phyloP scores from a whole-genome alignment of 2,888 invertebrate genomes.

The Himalopsyche japonica region DNA sequence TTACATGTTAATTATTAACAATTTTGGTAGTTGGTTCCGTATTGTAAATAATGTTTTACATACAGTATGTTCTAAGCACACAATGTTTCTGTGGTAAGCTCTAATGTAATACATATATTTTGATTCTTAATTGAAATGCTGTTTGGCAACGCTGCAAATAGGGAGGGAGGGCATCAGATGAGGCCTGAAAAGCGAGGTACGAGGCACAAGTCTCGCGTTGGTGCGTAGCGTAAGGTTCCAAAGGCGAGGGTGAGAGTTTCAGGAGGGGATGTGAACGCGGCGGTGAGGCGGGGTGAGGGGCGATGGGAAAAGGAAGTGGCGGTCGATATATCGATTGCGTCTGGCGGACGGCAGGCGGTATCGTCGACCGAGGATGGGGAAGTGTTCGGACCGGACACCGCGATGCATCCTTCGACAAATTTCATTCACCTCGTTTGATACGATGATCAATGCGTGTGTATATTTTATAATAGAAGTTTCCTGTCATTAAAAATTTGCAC shows the following conservation, averaged over 20 bases:
- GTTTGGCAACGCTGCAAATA: not conserved
- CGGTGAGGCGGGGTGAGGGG: constrained; percentile 49
- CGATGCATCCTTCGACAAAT: constrained; percentile 4
- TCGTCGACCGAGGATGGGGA: not conserved
- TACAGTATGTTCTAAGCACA: too few species aligned
- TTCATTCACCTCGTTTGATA: not conserved
- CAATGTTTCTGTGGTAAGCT: too few species aligned
- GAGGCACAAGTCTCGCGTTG: not conserved
- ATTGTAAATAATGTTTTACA: too few species aligned
- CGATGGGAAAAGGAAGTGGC: constrained; percentile 53
- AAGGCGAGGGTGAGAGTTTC: constrained; percentile 26
- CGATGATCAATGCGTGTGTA: not conserved
- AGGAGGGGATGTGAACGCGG: constrained; percentile 45
- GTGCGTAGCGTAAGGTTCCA: constrained; percentile 33
- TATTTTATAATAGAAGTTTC: not conserved
- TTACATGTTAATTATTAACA: too few species aligned
- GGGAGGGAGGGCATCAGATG: not conserved
- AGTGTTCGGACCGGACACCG: not conserved
- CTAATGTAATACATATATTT: too few species aligned
- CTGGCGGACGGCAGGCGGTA: constrained; percentile 23
- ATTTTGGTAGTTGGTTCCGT: too few species aligned
- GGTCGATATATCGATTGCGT: constrained; percentile 45
- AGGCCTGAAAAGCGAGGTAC: constrained; percentile 1
- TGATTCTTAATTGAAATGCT: not conserved
- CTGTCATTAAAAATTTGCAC: not conserved